Evolutionary conservation across 1,140 invertebrate species (phyloP).

Genomic region (Sycobia sp.): DNA sequence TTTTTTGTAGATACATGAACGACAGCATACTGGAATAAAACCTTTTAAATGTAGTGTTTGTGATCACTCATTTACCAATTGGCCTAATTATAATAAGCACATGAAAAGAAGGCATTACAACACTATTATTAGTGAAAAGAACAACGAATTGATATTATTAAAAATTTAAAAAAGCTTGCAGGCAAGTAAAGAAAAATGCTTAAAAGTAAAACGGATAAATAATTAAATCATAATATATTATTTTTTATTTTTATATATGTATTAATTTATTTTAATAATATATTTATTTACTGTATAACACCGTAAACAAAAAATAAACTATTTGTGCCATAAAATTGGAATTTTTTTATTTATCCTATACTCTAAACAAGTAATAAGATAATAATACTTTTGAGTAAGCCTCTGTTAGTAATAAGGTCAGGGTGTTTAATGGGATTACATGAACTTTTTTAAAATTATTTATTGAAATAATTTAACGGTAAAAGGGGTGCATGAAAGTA

Average conservation of each 20-base stretch:
- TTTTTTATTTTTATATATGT: background rate
- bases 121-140: background rate
- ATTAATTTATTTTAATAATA: background rate
- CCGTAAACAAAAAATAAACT: no score
- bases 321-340: no score
- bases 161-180: background rate
- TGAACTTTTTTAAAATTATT: no score
- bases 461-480: no score
- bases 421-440: no score
- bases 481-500: no score
- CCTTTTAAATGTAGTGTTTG: constrained; percentile 67
- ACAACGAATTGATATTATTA: constrained; percentile 12
- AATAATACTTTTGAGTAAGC: no score
- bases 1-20: constrained; percentile 57
- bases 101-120: constrained; percentile 70
- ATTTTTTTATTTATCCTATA: no score
- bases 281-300: background rate
- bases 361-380: no score
- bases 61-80: constrained; percentile 70
- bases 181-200: background rate
- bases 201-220: no score
- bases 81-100: constrained; percentile 78
- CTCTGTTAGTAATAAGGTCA: no score
- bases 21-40: constrained; percentile 68
- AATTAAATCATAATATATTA: background rate